Percentiles rank a stretch among this genome's conserved stretches.
These are phyloP conservation scores for Actenoides lindsayi DNA, from an alignment of 2,113 vertebrate species.

Conservation along the genomic window DNA sequence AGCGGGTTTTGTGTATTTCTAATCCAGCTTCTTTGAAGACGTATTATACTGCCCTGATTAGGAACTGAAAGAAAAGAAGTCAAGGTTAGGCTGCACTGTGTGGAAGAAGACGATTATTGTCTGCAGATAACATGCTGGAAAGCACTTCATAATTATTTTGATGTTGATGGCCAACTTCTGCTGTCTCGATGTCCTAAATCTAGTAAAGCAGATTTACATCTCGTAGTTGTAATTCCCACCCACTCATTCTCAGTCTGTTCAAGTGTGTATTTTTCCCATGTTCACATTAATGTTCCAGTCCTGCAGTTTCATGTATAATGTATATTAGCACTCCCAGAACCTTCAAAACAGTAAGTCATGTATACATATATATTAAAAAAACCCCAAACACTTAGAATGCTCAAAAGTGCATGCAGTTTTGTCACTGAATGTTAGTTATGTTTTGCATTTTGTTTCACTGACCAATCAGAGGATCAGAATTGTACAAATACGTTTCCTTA, in stretches of 20 bases:
- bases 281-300: not conserved
- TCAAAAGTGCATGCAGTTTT: not conserved
- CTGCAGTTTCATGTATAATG: not conserved
- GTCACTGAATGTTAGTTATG: not conserved
- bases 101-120: not conserved
- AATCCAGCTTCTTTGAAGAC: not conserved
- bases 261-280: not conserved
- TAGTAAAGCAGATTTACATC: not conserved
- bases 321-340: not conserved
- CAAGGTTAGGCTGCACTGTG: not conserved
- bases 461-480: slow-evolving; percentile 89
- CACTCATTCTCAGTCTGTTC: not conserved
- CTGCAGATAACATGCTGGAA: not conserved
- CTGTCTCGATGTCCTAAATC: not conserved
- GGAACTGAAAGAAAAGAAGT: not conserved
- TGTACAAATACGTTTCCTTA: slow-evolving; percentile 83
- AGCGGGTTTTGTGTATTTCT: not conserved
- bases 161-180: not conserved
- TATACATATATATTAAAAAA: not conserved
- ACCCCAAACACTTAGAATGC: not conserved
- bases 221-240: not conserved
- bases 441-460: slow-evolving; percentile 60
- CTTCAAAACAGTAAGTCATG: not conserved
- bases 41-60: not conserved
- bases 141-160: not conserved